Percentiles rank a stretch among this genome's conserved stretches.
These are phyloP conservation scores for Carassius gibelio DNA, from an alignment of 2,113 vertebrate genomes.

Conservation along the genomic window DNA sequence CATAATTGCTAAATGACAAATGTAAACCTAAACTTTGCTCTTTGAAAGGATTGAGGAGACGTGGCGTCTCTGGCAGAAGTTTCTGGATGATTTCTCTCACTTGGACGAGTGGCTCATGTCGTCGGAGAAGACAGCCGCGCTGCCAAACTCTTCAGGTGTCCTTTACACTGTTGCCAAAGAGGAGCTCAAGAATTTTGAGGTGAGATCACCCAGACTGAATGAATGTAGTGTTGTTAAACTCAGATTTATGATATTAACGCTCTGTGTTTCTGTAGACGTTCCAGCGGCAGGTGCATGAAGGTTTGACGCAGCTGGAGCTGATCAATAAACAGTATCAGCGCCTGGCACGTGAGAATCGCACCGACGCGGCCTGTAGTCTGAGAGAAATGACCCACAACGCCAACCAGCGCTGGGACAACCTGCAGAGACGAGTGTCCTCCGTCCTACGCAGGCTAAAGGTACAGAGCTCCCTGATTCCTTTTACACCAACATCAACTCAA, in stretches of 20 bases:
- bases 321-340: conserved; percentile 98
- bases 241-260: background rate
- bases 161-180: conserved; percentile 95
- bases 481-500: background rate
- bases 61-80: conserved; percentile 95
- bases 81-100: conserved; percentile 89
- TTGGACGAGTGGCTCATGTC: conserved; percentile 90
- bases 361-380: conserved; percentile 83
- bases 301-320: conserved; percentile 91
- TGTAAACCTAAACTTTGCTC: background rate
- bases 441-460: conserved; percentile 95
- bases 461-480: background rate
- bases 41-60: conserved; percentile 93
- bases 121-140: conserved; percentile 89
- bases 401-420: conserved; percentile 94
- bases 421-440: conserved; percentile 89
- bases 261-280: conserved; percentile 78
- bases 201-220: conserved; percentile 55
- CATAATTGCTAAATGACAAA: background rate
- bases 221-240: background rate
- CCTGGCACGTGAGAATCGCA: conserved; percentile 94
- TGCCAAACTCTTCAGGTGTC: conserved; percentile 92
- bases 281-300: conserved; percentile 93
- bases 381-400: conserved; percentile 90
- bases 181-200: conserved; percentile 98